phyloP scores from a whole-genome alignment of 2,888 invertebrate genomes.

The Strigamia maritima region DNA sequence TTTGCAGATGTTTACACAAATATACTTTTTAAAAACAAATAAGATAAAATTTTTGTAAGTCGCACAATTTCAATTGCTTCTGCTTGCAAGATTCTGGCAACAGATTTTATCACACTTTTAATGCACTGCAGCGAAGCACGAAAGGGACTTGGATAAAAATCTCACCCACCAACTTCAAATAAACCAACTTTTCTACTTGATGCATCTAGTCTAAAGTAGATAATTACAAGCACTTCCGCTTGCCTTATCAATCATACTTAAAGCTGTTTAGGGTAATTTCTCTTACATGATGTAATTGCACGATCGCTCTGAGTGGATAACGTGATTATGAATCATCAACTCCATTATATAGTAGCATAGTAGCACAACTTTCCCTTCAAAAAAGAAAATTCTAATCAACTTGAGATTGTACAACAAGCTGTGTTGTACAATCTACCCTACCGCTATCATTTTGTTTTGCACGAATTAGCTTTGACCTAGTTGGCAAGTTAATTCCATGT shows the following conservation, averaged over 20 bases:
- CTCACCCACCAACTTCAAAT: background rate
- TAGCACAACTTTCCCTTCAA: background rate
- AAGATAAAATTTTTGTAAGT: background rate
- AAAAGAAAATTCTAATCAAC: background rate
- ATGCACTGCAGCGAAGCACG: background rate
- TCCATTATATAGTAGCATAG: background rate
- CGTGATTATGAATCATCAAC: constrained; percentile 8
- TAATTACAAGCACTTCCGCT: background rate
- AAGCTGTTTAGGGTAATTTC: background rate
- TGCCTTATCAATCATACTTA: background rate
- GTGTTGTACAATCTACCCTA: background rate
- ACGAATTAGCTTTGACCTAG: background rate
- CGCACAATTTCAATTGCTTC: background rate
- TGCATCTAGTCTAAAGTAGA: background rate
- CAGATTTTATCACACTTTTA: constrained; percentile 14
- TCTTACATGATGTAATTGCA: background rate
- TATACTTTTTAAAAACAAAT: background rate
- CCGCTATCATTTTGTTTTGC: background rate
- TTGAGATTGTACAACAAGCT: background rate
- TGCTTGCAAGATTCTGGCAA: constrained; percentile 29
- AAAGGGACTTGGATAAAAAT: constrained; percentile 8
- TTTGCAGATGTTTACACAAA: background rate
- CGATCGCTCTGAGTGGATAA: background rate
- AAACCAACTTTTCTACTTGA: background rate
- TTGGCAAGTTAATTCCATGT: constrained; percentile 8